Base-by-base conservation (phyloP, 2,888 invertebrate genomes). In the Hemistola chrysoprasaria region DNA sequence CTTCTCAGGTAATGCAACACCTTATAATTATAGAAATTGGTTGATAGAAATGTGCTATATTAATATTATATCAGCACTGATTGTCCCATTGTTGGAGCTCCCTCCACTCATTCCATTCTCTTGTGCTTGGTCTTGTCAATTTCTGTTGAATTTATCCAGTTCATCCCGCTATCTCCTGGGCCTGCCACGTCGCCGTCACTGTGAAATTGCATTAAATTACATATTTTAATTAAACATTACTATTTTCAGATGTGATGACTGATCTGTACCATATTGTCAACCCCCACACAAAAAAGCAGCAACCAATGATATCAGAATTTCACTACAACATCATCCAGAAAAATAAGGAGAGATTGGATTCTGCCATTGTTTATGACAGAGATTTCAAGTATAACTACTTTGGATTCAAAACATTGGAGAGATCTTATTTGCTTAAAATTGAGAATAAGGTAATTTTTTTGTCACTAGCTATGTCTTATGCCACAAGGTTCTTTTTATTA, bases 371-470 rank as follows among this genome's bases (percentile, higher is more conserved):
- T 24, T 98, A 99, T 78, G 98, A 98, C 71, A 92, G 99, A 59
- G 99, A 99, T 81, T 99, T 97, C 78, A 94, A 92, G 44, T 99
- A 98, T 83, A 98, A 97, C 71, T 99, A 97, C 75, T 99, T 99
- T 90, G 99, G 99, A n/a, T 99, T 99, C 71, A 99, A 98, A 91
- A 99, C 99, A 0, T 84, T 99, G 37, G 99, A 99, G 70, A 91
- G 97, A 28, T 98, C 98, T 0, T 99, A 99, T 78, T 87, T 99
- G 52, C 82, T 99, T 41, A 97, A 96, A 84, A 95, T 98, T 34
- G 91, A 97, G 72, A 95, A 94, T 0, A 97, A 97, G 91, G 88
- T 86, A 68, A 53, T 37, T 40, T 10, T 20, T 20, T 21, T 16
- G 10, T 3, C 16, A 2, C 4, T 3, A 9, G 9, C 10, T 8